These are phyloP conservation scores for Dolichallabes microphthalmus DNA, from an alignment of 2,113 vertebrate genomes.

Conservation along the genomic window DNA sequence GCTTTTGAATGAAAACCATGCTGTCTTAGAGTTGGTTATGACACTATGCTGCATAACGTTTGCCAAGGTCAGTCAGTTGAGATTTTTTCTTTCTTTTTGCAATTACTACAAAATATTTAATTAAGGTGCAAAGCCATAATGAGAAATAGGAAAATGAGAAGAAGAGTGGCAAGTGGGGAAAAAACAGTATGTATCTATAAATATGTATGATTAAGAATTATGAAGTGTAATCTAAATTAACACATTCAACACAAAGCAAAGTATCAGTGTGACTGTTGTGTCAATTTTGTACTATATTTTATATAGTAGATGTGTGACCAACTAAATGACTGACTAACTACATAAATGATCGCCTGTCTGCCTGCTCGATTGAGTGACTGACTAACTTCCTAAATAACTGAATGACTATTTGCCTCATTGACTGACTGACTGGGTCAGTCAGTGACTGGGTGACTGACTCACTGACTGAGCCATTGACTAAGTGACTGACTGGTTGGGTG, in stretches of 20 bases:
- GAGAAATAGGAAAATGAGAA: background rate
- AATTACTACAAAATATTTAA: background rate
- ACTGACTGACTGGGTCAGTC: too few relatives aligned
- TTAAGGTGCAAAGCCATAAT: background rate
- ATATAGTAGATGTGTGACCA: background rate
- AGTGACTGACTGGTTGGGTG: background rate
- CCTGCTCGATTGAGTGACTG: too few relatives aligned
- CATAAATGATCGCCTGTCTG: too few relatives aligned
- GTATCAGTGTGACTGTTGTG: background rate
- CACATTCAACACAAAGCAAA: background rate
- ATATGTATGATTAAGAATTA: too few relatives aligned
- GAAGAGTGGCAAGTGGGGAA: background rate
- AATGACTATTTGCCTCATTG: too few relatives aligned
- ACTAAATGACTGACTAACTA: too few relatives aligned
- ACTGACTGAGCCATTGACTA: background rate
- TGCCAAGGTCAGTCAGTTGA: background rate
- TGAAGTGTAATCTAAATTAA: background rate
- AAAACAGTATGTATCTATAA: background rate
- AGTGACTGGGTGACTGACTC: background rate
- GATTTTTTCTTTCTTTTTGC: background rate
- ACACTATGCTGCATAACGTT: background rate
- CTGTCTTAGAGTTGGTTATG: background rate
- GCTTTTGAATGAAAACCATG: constrained; percentile 11
- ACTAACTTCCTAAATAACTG: too few relatives aligned
- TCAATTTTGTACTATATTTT: background rate